A percentile compares a stretch with the other conserved stretches of the same genome.
These are phyloP conservation scores for Rhagophthalmus giganteus DNA, from an alignment of 2,888 invertebrate genomes.

Conservation along the genomic window DNA sequence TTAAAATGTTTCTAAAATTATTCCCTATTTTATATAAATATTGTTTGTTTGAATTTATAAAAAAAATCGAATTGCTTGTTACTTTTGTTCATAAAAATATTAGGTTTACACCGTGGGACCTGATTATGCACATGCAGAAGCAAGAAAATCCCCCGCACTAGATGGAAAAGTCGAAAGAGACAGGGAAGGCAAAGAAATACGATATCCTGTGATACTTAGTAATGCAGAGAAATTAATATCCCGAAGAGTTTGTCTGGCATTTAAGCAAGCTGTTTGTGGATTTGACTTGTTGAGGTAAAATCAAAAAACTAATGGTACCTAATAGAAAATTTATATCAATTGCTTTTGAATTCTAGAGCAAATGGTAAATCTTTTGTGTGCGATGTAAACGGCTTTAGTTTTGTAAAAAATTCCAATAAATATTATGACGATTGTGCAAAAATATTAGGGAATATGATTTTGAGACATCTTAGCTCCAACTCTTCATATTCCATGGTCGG, in stretches of 20 bases:
- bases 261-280: conserved; percentile 98
- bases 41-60: no score
- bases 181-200: conserved; percentile 95
- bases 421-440: conserved; percentile 99
- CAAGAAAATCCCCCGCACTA: conserved; percentile 95
- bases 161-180: conserved; percentile 99
- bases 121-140: conserved; percentile 99
- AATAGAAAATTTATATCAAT: background rate
- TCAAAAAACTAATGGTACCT: no score
- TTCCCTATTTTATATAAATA: no score
- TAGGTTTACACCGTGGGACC: conserved; percentile 98
- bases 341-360: conserved; percentile 65
- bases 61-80: no score
- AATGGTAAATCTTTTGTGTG: conserved; percentile 99
- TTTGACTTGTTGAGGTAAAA: conserved; percentile 93
- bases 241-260: conserved; percentile 93
- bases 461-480: conserved; percentile 93
- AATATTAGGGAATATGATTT: conserved; percentile 96
- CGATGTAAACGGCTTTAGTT: conserved; percentile 99
- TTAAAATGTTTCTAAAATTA: no score
- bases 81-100: no score
- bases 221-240: conserved; percentile 98
- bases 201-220: conserved; percentile 97
- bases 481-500: conserved; percentile 95
- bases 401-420: conserved; percentile 99